phyloP scores from a whole-genome alignment of 2,888 invertebrate genomes.

The Scrobipalpa costella region DNA sequence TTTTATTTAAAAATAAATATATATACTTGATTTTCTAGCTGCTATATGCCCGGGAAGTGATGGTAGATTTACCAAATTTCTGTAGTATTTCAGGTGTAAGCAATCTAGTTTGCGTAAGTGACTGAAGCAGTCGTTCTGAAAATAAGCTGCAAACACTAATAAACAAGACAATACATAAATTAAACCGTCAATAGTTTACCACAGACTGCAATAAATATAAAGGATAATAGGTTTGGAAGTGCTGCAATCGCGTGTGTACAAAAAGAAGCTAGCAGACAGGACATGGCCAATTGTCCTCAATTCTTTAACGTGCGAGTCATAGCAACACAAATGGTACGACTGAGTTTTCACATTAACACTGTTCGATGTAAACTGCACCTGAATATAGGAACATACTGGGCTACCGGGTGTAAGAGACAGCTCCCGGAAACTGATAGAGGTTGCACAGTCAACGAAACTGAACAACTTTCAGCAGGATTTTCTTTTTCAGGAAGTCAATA shows the following conservation, averaged over 20 bases:
- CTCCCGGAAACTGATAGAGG: no score
- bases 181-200: not conserved
- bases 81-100: no score
- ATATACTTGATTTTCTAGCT: no score
- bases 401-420: no score
- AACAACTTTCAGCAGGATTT: no score
- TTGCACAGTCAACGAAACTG: no score
- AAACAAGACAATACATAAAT: not conserved
- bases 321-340: not conserved
- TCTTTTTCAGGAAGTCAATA: no score
- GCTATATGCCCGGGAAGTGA: no score
- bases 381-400: not conserved
- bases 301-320: conserved; percentile 28
- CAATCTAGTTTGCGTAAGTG: no score
- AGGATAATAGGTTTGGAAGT: not conserved
- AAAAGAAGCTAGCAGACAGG: conserved; percentile 46
- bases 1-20: no score
- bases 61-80: no score
- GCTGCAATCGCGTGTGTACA: not conserved
- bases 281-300: conserved; percentile 63
- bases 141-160: not conserved
- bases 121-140: no score
- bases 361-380: not conserved
- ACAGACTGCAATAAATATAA: not conserved
- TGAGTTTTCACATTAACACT: not conserved